Evolutionary conservation across 2,113 vertebrate genomes (phyloP).

Genomic region (Bufo bufo): DNA sequence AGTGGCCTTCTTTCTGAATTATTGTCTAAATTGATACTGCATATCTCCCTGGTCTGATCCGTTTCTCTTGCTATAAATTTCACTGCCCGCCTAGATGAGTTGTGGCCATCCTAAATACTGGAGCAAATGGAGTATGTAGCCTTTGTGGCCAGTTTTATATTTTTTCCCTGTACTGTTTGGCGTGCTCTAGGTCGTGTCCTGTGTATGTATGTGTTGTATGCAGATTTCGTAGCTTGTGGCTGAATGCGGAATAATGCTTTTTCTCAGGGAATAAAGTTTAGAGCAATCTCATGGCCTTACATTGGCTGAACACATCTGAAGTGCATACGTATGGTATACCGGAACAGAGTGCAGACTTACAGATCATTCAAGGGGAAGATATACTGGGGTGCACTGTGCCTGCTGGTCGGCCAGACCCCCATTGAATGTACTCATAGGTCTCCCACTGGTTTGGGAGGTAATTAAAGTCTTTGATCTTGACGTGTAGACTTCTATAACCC

Average conservation of each 20-base stretch:
- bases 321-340: too few species aligned
- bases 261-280: slow-evolving; percentile 32
- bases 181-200: not conserved
- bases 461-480: not conserved
- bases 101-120: not conserved
- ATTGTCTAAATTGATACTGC: slow-evolving; percentile 4
- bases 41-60: not conserved
- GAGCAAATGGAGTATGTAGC: not conserved
- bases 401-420: slow-evolving; percentile 25
- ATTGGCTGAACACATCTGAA: not conserved
- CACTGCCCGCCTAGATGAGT: slow-evolving; percentile 10
- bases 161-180: not conserved
- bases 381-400: not conserved
- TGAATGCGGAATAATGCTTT: not conserved
- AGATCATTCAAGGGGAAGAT: not conserved
- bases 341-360: too few species aligned
- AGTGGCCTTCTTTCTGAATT: slow-evolving; percentile 4
- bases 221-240: not conserved
- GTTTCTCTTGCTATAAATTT: not conserved
- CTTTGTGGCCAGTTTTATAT: not conserved
- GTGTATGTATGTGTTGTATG: not conserved
- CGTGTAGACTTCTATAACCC: not conserved
- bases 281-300: slow-evolving; percentile 3
- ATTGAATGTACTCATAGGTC: not conserved
- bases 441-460: slow-evolving; percentile 9